Percentiles rank a stretch among this genome's conserved stretches.
phyloP scores from a whole-genome alignment of 2,797 vertebrate species.

The Eulemur coronatus region DNA sequence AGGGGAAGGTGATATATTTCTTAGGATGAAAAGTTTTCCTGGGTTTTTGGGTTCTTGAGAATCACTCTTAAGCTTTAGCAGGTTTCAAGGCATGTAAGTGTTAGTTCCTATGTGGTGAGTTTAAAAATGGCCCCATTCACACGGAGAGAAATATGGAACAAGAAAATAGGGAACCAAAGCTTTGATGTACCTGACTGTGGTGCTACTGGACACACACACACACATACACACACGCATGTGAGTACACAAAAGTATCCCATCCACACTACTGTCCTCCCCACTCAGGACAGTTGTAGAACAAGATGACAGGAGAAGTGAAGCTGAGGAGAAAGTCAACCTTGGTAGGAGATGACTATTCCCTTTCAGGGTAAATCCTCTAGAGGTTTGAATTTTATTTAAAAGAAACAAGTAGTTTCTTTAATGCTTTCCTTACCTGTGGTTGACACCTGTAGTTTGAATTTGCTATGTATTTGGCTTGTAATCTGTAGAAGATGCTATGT shows the following conservation, averaged over 20 bases:
- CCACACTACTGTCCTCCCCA: not conserved
- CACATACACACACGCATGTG: not conserved
- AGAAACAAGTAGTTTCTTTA: not conserved
- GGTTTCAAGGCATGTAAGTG: not conserved
- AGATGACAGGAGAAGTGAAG: not conserved
- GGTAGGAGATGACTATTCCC: not conserved
- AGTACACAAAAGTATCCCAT: too few species aligned
- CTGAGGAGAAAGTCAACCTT: not conserved
- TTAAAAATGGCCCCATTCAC: not conserved
- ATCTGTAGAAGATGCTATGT: not conserved
- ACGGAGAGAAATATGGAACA: not conserved
- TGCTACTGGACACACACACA: not conserved
- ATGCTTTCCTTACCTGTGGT: not conserved
- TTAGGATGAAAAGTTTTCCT: not conserved
- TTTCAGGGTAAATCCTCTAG: not conserved
- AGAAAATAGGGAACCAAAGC: not conserved
- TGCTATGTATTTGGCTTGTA: not conserved
- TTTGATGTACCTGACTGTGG: not conserved
- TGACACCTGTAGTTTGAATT: conserved; percentile 22
- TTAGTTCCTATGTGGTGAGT: not conserved
- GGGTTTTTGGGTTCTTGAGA: not conserved
- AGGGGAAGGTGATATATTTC: not conserved
- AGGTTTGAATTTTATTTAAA: not conserved
- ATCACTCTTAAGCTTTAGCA: not conserved
- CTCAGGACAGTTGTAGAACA: not conserved